phyloP scores from a whole-genome alignment of 1,140 invertebrate genomes.

The Teleopsis dalmanni region DNA sequence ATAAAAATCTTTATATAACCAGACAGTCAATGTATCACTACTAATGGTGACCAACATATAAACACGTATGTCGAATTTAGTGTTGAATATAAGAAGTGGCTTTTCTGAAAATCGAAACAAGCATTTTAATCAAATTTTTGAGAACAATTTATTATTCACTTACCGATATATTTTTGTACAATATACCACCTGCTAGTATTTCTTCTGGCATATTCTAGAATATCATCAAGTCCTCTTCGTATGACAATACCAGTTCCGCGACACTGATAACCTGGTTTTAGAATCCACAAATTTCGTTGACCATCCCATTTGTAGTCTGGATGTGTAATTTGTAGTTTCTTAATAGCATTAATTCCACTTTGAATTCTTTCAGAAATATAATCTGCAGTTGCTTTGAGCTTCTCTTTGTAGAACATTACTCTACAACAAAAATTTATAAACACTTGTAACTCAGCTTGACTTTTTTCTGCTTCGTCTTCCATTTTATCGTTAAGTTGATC shows the following conservation, averaged over 20 bases:
- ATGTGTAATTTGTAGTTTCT: conserved; percentile 35
- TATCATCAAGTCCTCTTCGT: conserved; percentile 50
- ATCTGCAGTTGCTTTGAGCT: conserved; percentile 42
- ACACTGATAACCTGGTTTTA: conserved; percentile 84
- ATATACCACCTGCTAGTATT: conserved; percentile 65
- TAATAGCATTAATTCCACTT: conserved; percentile 43
- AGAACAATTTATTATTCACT: too few relatives aligned
- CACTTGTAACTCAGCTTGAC: conserved; percentile 51
- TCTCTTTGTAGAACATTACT: conserved; percentile 43
- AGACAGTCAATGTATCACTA: conserved; percentile 68
- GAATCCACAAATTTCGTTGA: conserved; percentile 81
- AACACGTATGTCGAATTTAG: conserved; percentile 88
- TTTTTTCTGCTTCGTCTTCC: conserved; percentile 24
- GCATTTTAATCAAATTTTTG: too few relatives aligned
- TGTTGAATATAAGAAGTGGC: conserved; percentile 73
- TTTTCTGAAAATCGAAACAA: conserved; percentile 56
- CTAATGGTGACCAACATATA: conserved; percentile 83
- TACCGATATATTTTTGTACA: conserved; percentile 90
- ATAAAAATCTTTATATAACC: conserved; percentile 84
- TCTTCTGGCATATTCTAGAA: conserved; percentile 55
- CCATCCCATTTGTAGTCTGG: conserved; percentile 54
- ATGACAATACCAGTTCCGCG: conserved; percentile 75
- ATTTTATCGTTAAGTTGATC: conserved; percentile 24
- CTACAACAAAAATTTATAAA: conserved; percentile 52
- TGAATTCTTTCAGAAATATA: conserved; percentile 48